A percentile compares a stretch with the other conserved stretches of the same genome.
Evolutionary conservation across 2,888 invertebrate genomes (phyloP).

Genomic region (Teleogryllus oceanicus): DNA sequence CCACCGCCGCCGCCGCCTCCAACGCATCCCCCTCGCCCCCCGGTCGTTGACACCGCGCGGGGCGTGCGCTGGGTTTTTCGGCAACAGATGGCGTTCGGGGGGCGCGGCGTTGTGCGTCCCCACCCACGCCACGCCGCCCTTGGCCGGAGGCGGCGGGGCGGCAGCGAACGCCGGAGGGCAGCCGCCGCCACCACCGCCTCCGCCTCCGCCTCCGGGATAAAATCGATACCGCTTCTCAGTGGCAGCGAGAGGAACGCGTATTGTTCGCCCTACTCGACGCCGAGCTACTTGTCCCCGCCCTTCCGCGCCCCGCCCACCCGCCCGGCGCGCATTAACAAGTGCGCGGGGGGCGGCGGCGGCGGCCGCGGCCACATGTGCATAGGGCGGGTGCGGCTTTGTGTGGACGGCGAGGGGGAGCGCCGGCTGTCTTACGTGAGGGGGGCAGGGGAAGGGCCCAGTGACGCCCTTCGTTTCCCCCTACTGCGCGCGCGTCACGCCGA

Average conservation of each 20-base stretch:
- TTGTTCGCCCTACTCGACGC: slow-evolving; percentile 18
- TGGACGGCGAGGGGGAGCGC: slow-evolving; percentile 11
- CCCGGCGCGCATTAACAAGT: slow-evolving; percentile 1
- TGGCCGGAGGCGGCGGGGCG: not conserved
- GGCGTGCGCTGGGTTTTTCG: not conserved
- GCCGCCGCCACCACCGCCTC: not conserved
- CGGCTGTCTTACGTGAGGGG: slow-evolving; percentile 3
- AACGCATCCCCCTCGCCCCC: not conserved
- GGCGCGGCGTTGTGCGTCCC: not conserved
- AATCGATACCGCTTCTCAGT: slow-evolving; percentile 10
- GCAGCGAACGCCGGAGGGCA: not conserved
- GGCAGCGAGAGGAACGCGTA: not conserved
- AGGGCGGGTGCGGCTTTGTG: not conserved
- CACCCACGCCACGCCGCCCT: not conserved
- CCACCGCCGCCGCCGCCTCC: not conserved
- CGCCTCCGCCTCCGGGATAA: slow-evolving; percentile 1
- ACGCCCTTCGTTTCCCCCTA: too few relatives aligned
- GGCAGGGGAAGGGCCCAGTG: not conserved
- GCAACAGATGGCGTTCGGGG: slow-evolving; percentile 7
- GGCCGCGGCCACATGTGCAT: not conserved
- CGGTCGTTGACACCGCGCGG: not conserved
- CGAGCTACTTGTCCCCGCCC: slow-evolving; percentile 33
- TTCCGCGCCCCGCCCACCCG: slow-evolving; percentile 37
- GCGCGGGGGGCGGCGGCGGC: not conserved
- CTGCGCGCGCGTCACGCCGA: too few relatives aligned